phyloP scores from a whole-genome alignment of 2,888 invertebrate species.

The Protonemura montana region DNA sequence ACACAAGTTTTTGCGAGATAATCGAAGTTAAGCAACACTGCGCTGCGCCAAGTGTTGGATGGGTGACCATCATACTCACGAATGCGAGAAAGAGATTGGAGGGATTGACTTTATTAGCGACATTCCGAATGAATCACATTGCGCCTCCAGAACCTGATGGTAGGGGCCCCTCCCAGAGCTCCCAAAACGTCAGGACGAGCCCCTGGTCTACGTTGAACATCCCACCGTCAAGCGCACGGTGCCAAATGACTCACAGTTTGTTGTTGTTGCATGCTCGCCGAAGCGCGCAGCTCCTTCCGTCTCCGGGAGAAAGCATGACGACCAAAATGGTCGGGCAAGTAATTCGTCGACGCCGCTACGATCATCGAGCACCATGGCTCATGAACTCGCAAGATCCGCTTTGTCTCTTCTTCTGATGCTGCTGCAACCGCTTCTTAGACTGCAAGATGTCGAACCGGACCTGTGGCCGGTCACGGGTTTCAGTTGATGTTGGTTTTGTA shows the following conservation, averaged over 20 bases:
- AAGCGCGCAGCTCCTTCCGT: conserved; percentile 9
- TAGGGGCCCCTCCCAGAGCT: too few relatives aligned
- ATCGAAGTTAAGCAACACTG: too few relatives aligned
- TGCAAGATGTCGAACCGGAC: background rate
- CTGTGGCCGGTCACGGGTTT: too few relatives aligned
- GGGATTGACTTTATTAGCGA: too few relatives aligned
- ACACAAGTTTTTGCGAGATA: too few relatives aligned
- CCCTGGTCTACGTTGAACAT: background rate
- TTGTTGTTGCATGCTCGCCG: background rate
- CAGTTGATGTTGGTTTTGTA: too few relatives aligned
- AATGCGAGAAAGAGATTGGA: too few relatives aligned
- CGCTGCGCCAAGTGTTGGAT: too few relatives aligned
- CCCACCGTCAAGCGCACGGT: background rate
- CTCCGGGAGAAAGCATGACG: conserved; percentile 34
- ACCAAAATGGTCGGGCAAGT: background rate
- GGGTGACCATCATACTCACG: too few relatives aligned
- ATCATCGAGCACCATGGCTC: background rate
- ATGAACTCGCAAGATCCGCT: background rate
- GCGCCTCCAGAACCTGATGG: too few relatives aligned
- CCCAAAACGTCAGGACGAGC: background rate
- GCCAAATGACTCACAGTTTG: background rate
- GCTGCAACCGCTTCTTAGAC: background rate
- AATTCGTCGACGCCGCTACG: background rate
- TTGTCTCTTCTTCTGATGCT: conserved; percentile 3
- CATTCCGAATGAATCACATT: too few relatives aligned